Evolutionary conservation across 2,113 vertebrate genomes (phyloP).

Genomic region (Xiphophorus maculatus): DNA sequence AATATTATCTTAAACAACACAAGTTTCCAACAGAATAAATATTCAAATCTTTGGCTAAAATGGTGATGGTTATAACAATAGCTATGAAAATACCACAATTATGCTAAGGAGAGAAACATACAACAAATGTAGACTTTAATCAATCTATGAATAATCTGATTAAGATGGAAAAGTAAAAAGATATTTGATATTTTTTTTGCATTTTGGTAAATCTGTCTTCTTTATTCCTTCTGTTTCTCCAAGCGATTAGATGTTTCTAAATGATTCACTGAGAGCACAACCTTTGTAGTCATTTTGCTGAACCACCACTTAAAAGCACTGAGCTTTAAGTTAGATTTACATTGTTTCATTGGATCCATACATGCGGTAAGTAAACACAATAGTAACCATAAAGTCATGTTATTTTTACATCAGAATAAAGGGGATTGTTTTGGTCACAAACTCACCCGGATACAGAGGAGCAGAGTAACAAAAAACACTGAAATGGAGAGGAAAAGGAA

Average conservation of each 20-base stretch:
- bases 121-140: too few species aligned
- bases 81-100: too few species aligned
- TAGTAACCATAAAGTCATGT: neutral
- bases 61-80: too few species aligned
- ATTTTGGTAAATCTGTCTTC: neutral
- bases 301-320: too few species aligned
- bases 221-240: too few species aligned
- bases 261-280: too few species aligned
- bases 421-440: neutral
- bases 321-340: neutral
- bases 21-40: too few species aligned
- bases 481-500: slow-evolving; percentile 90
- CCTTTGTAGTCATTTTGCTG: too few species aligned
- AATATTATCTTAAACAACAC: too few species aligned
- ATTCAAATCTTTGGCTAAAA: too few species aligned
- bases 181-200: neutral
- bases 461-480: slow-evolving; percentile 89
- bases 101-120: too few species aligned
- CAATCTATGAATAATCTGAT: neutral
- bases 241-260: too few species aligned
- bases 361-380: neutral
- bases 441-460: slow-evolving; percentile 91
- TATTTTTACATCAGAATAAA: neutral
- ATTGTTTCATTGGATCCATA: neutral
- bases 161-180: neutral